Conservation (phyloP, 2,113 vertebrate genomes). For the human (Homo sapiens) region GRCh38 chr4:140960001-140960500, state of each 20-base stretch:
- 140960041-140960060: background rate
- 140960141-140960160: background rate
- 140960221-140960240: background rate
- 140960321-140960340: background rate
- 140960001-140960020: background rate
- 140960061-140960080: background rate
- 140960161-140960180: background rate
- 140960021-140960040: background rate
- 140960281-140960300: background rate
- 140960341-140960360: background rate
- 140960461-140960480: background rate
- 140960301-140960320: background rate
- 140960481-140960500: background rate
- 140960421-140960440: background rate
- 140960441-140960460: background rate
- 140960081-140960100: background rate
- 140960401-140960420: background rate
- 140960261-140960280: background rate
- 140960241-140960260: background rate
- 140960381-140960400: background rate
- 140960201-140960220: background rate
- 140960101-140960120: background rate
- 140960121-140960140: background rate
- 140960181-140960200: background rate
- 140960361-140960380: background rate